Conservation (phyloP, 2,113 vertebrate genomes). For the Gracilinanus agilis region DNA sequence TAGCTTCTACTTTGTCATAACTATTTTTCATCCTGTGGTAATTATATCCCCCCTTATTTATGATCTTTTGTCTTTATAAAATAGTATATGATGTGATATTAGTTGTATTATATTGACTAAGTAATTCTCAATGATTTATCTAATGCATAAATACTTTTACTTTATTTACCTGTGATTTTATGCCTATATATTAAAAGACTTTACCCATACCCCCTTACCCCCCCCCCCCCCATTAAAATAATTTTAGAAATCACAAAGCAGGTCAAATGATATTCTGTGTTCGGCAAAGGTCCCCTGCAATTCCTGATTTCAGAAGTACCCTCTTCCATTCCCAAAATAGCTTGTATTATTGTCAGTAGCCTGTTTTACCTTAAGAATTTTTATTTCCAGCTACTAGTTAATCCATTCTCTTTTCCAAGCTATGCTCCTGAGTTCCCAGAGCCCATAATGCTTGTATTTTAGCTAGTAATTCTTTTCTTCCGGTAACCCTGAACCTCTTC, state of each 20-base stretch:
- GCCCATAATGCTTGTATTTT: neutral
- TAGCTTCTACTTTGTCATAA: conserved; percentile 36
- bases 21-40: conserved; percentile 13
- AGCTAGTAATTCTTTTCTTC: conserved; percentile 16
- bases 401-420: neutral
- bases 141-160: neutral
- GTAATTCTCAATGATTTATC: neutral
- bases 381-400: neutral
- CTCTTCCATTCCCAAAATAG: neutral
- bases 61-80: conserved; percentile 19
- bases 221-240: neutral
- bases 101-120: neutral
- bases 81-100: neutral
- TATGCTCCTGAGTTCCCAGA: neutral
- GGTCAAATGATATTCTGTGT: neutral
- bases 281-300: neutral
- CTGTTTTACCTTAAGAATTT: neutral
- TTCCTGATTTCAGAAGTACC: neutral
- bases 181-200: neutral
- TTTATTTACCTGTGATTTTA: neutral
- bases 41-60: conserved; percentile 26
- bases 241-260: neutral
- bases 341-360: neutral
- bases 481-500: neutral
- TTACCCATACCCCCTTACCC: neutral